Evolutionary conservation across 1,140 invertebrate species (phyloP).

Genomic region (Zaprionus africanus): DNA sequence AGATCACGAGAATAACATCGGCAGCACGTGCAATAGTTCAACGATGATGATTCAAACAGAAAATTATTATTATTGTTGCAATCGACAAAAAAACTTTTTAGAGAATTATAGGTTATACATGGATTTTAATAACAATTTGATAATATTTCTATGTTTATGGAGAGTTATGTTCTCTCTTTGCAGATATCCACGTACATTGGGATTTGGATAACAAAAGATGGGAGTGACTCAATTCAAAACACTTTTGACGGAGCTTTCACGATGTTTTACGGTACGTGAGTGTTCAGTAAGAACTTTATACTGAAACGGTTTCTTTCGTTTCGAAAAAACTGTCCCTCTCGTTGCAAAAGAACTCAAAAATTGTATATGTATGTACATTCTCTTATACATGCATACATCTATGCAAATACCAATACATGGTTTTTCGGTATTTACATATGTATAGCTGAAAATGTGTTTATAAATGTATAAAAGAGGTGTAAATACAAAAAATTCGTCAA

Average conservation of each 20-base stretch:
- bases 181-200: conserved; percentile 9
- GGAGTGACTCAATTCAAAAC: conserved; percentile 28
- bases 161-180: conserved; percentile 12
- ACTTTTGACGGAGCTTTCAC: conserved; percentile 43
- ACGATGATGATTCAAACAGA: neutral
- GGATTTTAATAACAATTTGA: conserved; percentile 3
- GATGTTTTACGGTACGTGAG: conserved; percentile 28
- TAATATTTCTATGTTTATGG: conserved; percentile 34
- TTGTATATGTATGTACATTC: conserved; percentile 13
- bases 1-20: neutral
- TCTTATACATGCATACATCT: neutral
- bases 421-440: too few species aligned
- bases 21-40: neutral
- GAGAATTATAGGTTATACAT: neutral
- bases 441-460: too few species aligned
- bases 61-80: neutral
- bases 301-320: conserved; percentile 31
- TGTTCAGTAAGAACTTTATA: conserved; percentile 44
- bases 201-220: conserved; percentile 31
- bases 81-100: too few species aligned
- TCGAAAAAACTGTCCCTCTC: conserved; percentile 28
- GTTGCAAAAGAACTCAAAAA: neutral
- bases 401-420: neutral
- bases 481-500: too few species aligned
- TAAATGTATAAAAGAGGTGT: too few species aligned